Conservation (phyloP, 2,797 vertebrate genomes). For the Mus caroli region DNA sequence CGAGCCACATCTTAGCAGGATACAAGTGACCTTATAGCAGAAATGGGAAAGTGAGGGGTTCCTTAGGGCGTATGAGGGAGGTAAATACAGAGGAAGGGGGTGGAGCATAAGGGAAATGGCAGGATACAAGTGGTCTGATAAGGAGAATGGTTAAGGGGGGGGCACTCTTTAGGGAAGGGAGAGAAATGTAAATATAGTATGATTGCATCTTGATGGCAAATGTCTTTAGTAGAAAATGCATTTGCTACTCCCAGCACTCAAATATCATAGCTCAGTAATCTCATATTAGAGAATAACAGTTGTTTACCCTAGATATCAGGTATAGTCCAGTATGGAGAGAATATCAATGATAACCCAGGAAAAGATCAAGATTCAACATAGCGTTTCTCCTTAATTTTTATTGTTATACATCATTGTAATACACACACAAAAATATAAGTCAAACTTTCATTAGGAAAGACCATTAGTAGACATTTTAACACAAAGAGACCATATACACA, state of each 20-base stretch:
- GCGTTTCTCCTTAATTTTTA: background rate
- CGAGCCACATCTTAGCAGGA: background rate
- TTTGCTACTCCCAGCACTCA: background rate
- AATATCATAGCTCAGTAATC: background rate
- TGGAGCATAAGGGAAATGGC: too few relatives aligned
- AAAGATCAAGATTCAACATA: background rate
- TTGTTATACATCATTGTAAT: background rate
- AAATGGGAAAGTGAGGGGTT: too few relatives aligned
- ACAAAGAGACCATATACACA: background rate
- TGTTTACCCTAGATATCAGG: background rate
- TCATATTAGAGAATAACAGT: background rate
- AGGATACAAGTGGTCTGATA: background rate
- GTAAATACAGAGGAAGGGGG: background rate
- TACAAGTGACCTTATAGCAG: background rate
- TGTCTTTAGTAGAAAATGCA: background rate
- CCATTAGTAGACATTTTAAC: background rate
- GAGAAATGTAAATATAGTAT: background rate
- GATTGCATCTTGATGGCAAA: background rate
- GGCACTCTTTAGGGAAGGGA: too few relatives aligned
- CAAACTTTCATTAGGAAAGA: background rate
- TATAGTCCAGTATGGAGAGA: background rate
- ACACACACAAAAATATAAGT: background rate
- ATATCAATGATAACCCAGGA: background rate
- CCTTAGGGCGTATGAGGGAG: background rate
- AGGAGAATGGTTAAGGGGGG: background rate